Evolutionary conservation across 2,113 vertebrate genomes (phyloP).

Genomic region (Abramis brama): DNA sequence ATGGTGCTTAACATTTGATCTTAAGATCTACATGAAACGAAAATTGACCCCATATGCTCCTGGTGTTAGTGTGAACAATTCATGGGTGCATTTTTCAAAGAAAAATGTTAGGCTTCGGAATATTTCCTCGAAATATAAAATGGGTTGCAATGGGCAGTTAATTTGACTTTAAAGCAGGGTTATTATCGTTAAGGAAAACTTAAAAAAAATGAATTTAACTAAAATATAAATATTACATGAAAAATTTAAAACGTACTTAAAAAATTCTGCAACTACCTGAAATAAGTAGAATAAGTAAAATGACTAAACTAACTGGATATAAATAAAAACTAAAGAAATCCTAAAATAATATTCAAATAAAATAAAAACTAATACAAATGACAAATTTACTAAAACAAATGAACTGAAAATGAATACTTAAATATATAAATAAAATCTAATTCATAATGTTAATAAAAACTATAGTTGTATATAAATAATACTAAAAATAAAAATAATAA

Average conservation of each 20-base stretch:
- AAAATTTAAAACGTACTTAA: not conserved
- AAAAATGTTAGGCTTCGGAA: not conserved
- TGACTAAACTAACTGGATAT: not conserved
- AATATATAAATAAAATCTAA: not conserved
- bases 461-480: not conserved
- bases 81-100: not conserved
- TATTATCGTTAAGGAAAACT: not conserved
- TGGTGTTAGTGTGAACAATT: not conserved
- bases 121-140: not conserved
- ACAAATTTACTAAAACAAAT: not conserved
- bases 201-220: too few relatives aligned
- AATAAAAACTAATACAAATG: not conserved
- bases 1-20: not conserved
- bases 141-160: not conserved
- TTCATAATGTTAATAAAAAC: not conserved
- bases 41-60: not conserved
- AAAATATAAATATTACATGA: not conserved
- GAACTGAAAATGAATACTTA: not conserved
- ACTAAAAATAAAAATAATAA: not conserved
- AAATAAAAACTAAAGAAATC: not conserved
- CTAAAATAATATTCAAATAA: not conserved
- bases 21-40: not conserved
- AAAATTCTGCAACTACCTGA: not conserved
- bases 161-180: not conserved
- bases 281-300: not conserved